Conservation (phyloP, 2,797 vertebrate genomes). For the Apodemus agrarius region DNA sequence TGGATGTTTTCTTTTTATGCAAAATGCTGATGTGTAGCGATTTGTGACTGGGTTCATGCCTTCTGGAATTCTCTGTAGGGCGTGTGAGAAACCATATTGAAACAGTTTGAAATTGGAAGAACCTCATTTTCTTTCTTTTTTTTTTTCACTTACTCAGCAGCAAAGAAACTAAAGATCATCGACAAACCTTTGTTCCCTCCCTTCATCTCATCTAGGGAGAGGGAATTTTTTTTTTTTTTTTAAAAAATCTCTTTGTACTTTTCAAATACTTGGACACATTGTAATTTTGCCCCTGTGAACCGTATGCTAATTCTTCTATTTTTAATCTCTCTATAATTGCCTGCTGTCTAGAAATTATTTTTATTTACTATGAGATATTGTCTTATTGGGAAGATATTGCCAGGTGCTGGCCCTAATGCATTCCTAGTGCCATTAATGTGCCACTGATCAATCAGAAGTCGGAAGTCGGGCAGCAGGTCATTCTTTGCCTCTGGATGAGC, state of each 20-base stretch:
- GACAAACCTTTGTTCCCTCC: constrained; percentile 8
- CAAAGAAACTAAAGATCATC: constrained; percentile 53
- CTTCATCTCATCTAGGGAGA: constrained; percentile 12
- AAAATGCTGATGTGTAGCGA: constrained; percentile 81
- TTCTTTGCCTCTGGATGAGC: neutral
- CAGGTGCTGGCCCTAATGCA: neutral
- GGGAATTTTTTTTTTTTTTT: neutral
- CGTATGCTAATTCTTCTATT: neutral
- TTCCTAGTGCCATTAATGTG: neutral
- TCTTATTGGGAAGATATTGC: neutral
- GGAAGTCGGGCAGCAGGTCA: neutral
- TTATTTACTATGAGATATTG: neutral
- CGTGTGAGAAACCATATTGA: constrained; percentile 80
- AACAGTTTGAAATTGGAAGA: constrained; percentile 84
- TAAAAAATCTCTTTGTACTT: neutral
- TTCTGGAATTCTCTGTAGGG: constrained; percentile 80
- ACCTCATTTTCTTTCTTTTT: constrained; percentile 77
- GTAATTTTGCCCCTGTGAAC: neutral
- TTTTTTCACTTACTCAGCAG: constrained; percentile 82
- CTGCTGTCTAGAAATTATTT: neutral
- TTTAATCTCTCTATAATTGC: constrained; percentile 35
- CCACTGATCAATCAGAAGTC: neutral
- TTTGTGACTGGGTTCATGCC: constrained; percentile 75
- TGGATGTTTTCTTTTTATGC: constrained; percentile 81
- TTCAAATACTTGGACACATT: neutral